phyloP scores from a whole-genome alignment of 2,797 vertebrate genomes.

The Rousettus madagascariensis region DNA sequence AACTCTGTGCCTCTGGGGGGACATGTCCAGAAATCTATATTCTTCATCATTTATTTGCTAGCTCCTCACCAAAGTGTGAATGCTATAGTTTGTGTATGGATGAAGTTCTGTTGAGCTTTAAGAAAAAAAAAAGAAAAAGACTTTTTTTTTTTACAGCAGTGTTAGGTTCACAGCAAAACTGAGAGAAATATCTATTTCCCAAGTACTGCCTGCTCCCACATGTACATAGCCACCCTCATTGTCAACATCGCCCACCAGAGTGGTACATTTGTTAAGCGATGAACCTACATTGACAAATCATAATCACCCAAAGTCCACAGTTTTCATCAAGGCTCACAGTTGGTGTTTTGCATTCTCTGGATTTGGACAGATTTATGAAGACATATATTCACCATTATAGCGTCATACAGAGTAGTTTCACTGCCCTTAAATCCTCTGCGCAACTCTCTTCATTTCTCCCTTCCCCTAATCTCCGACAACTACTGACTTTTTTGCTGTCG shows the following conservation, averaged over 20 bases:
- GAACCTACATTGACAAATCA: neutral
- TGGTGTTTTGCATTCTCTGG: neutral
- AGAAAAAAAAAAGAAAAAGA: too few relatives aligned
- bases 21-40: neutral
- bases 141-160: neutral
- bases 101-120: neutral
- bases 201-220: neutral
- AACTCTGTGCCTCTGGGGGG: neutral
- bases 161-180: neutral
- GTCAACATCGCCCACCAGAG: neutral
- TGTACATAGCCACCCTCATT: neutral
- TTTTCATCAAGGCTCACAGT: neutral
- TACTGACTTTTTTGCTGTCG: neutral
- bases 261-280: neutral
- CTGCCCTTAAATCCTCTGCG: neutral
- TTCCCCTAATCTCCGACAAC: neutral
- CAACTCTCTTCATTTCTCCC: too few relatives aligned
- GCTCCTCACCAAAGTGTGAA: neutral
- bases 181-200: neutral
- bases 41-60: neutral
- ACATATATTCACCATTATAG: neutral
- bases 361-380: neutral
- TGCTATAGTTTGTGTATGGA: neutral
- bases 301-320: neutral
- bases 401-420: neutral